Evolutionary conservation across 2,797 vertebrate genomes (phyloP).

Genomic region (Sebastolobus altivelis): DNA sequence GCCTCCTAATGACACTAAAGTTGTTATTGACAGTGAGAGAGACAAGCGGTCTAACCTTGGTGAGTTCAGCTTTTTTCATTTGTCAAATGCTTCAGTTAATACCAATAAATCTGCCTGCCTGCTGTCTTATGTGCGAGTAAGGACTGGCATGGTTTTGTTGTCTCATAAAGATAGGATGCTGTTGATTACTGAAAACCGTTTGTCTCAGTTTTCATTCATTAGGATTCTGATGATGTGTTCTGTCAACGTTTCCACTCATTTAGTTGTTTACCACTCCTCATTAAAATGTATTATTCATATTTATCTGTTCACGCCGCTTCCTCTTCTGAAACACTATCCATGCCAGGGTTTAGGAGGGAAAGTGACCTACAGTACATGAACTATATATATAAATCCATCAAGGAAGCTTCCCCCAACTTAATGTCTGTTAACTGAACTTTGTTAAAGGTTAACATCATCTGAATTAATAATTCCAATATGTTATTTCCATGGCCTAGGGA

Average conservation of each 20-base stretch:
- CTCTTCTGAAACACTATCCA: neutral
- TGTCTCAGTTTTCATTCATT: constrained; percentile 54
- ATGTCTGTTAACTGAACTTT: neutral
- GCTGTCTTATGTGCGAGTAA: constrained; percentile 36
- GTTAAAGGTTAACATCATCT: neutral
- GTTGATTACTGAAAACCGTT: constrained; percentile 19
- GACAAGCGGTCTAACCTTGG: neutral
- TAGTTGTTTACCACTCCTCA: neutral
- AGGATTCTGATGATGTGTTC: constrained; percentile 19
- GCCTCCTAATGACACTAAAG: neutral
- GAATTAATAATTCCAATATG: too few relatives aligned
- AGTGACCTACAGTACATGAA: neutral
- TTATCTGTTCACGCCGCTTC: neutral
- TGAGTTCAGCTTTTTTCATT: constrained; percentile 9
- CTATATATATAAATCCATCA: neutral
- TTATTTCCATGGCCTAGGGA: too few relatives aligned
- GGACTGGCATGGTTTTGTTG: constrained; percentile 6
- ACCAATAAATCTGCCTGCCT: constrained; percentile 1
- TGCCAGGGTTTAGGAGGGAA: neutral
- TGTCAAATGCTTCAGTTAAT: neutral
- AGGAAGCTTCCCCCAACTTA: neutral
- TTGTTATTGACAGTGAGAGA: neutral
- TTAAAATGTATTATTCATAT: neutral
- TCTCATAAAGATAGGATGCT: constrained; percentile 22
- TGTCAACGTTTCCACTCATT: constrained; percentile 5